phyloP scores from a whole-genome alignment of 2,888 invertebrate species.

The Phania funesta region DNA sequence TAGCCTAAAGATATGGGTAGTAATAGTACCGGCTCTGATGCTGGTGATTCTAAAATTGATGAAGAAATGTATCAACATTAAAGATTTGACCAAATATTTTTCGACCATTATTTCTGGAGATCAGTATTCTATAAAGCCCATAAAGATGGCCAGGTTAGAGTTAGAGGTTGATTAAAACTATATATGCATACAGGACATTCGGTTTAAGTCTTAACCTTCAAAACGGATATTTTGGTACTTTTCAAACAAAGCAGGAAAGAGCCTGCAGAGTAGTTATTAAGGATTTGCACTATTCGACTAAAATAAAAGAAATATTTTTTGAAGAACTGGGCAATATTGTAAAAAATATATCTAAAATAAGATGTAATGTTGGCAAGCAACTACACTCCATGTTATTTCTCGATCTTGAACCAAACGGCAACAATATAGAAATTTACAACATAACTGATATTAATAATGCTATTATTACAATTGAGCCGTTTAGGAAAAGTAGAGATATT shows the following conservation, averaged over 20 bases:
- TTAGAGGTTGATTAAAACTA: not conserved
- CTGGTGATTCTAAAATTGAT: no score
- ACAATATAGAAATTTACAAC: constrained; percentile 5
- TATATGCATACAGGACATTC: not conserved
- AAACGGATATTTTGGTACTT: constrained; percentile 1
- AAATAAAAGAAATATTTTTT: not conserved
- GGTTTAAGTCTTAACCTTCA: not conserved
- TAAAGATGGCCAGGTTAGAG: not conserved
- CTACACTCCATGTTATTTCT: not conserved
- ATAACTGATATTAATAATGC: not conserved
- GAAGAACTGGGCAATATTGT: not conserved
- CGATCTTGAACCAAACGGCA: not conserved
- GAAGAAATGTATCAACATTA: no score
- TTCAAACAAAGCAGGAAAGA: constrained; percentile 11
- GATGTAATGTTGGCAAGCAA: not conserved
- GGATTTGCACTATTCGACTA: not conserved
- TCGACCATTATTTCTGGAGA: not conserved
- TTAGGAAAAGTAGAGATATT: not conserved
- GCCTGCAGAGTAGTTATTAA: constrained; percentile 5
- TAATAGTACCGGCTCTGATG: no score
- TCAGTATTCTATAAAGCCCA: not conserved
- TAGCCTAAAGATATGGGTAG: no score
- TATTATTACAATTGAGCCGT: not conserved
- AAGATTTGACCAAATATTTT: not conserved
- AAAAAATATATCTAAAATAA: constrained; percentile 11